These are phyloP conservation scores for Anhinga anhinga DNA, from an alignment of 2,113 vertebrate species.

Conservation along the genomic window DNA sequence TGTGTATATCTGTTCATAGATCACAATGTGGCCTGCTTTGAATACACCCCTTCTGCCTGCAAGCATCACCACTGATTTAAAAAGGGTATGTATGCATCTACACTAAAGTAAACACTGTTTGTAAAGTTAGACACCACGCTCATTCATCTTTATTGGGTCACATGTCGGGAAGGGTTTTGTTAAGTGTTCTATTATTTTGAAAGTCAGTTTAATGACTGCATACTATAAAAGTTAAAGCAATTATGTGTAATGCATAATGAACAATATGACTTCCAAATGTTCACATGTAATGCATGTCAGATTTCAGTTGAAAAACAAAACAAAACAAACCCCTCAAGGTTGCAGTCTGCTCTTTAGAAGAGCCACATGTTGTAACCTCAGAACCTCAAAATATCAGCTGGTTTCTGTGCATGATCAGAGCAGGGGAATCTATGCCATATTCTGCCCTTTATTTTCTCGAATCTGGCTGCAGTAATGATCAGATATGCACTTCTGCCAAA, in stretches of 20 bases:
- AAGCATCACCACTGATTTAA: background rate
- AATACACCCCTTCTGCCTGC: background rate
- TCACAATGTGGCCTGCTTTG: background rate
- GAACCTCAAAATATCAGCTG: constrained; percentile 36
- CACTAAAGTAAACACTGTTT: background rate
- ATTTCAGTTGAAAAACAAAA: background rate
- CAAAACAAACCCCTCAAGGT: constrained; percentile 14
- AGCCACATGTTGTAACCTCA: constrained; percentile 35
- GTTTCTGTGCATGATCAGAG: constrained; percentile 7
- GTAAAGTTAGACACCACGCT: background rate
- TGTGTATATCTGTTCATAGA: background rate
- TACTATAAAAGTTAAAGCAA: constrained; percentile 21
- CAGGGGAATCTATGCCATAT: background rate
- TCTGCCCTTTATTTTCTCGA: constrained; percentile 1
- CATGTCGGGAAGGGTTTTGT: background rate
- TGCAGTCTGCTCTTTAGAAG: constrained; percentile 31
- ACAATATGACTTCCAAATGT: constrained; percentile 54
- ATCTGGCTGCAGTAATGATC: background rate
- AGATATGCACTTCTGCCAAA: background rate
- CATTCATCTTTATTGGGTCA: background rate
- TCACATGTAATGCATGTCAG: constrained; percentile 41
- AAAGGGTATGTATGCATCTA: background rate
- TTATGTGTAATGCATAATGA: constrained; percentile 1
- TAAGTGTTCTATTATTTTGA: constrained; percentile 1
- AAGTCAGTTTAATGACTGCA: constrained; percentile 20